These are phyloP conservation scores for Sebastolobus altivelis DNA, from an alignment of 2,797 vertebrate genomes.

Conservation along the genomic window DNA sequence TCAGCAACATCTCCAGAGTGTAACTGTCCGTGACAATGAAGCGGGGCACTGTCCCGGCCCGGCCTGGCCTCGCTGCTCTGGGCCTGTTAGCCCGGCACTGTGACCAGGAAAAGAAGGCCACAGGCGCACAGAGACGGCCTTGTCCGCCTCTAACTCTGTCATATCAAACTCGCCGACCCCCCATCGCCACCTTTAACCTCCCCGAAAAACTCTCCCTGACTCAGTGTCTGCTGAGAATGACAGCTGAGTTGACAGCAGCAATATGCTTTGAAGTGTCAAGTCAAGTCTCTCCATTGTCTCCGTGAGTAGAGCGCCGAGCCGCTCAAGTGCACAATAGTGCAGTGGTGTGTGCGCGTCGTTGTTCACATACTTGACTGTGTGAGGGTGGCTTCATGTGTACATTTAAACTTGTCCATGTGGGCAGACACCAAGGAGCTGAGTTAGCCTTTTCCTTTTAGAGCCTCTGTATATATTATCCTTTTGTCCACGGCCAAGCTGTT, in stretches of 20 bases:
- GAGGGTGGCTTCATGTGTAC: conserved; percentile 60
- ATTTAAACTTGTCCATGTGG: conserved; percentile 59
- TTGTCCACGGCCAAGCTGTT: conserved; percentile 66
- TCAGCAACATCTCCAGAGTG: conserved; percentile 91
- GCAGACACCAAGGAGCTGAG: conserved; percentile 56
- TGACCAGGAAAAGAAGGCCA: conserved; percentile 82
- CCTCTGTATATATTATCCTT: conserved; percentile 77
- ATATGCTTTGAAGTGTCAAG: conserved; percentile 96
- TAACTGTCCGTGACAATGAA: conserved; percentile 95
- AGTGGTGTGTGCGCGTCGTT: conserved; percentile 44
- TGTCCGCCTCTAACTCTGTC: conserved; percentile 89
- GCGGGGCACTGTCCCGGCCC: conserved; percentile 82
- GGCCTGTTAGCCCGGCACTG: conserved; percentile 70
- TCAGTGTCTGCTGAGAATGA: conserved; percentile 85
- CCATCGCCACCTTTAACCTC: conserved; percentile 66
- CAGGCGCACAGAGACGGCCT: conserved; percentile 83
- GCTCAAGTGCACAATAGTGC: conserved; percentile 76
- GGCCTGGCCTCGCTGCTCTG: conserved; percentile 85
- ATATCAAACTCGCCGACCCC: conserved; percentile 79
- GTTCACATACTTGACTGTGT: conserved; percentile 58
- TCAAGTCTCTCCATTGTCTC: conserved; percentile 92
- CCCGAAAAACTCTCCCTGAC: conserved; percentile 65
- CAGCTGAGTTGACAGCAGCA: conserved; percentile 93
- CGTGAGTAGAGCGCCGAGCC: conserved; percentile 86
- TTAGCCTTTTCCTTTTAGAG: conserved; percentile 66